Conservation (phyloP, 1,140 invertebrate species). For the Mycetomoellerius zeteki region DNA sequence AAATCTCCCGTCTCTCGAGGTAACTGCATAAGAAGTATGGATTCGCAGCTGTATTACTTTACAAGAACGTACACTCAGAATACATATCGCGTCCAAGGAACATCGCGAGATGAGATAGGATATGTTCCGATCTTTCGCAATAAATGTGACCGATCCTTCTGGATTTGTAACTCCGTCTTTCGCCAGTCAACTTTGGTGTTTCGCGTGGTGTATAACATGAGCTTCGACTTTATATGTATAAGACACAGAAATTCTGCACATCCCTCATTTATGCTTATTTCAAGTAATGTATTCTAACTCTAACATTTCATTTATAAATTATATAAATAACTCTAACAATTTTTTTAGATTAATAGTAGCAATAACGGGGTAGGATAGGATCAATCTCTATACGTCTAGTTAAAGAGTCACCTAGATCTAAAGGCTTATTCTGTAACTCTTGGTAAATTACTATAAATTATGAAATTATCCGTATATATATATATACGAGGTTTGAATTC, state of each 20-base stretch:
- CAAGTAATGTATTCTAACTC: background rate
- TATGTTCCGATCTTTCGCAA: background rate
- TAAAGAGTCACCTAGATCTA: no score
- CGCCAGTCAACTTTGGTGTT: background rate
- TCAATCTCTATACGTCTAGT: no score
- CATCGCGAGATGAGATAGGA: background rate
- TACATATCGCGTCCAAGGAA: background rate
- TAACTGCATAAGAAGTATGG: background rate
- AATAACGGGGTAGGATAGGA: no score
- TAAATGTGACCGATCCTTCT: background rate
- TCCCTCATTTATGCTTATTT: background rate
- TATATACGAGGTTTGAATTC: no score
- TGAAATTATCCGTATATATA: no score
- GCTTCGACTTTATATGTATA: background rate
- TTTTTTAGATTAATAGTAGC: no score
- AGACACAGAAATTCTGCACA: background rate
- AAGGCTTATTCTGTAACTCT: no score
- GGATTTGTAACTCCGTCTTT: constrained; percentile 22
- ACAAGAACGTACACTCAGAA: background rate
- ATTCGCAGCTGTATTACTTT: constrained; percentile 11
- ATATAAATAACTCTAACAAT: background rate
- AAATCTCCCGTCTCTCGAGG: background rate
- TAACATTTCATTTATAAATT: background rate
- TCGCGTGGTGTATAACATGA: background rate
- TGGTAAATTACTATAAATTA: no score